Evolutionary conservation across 2,888 invertebrate genomes (phyloP), one percentile per base, ranked within the genome.

Genomic region (Machimus rusticus): DNA sequence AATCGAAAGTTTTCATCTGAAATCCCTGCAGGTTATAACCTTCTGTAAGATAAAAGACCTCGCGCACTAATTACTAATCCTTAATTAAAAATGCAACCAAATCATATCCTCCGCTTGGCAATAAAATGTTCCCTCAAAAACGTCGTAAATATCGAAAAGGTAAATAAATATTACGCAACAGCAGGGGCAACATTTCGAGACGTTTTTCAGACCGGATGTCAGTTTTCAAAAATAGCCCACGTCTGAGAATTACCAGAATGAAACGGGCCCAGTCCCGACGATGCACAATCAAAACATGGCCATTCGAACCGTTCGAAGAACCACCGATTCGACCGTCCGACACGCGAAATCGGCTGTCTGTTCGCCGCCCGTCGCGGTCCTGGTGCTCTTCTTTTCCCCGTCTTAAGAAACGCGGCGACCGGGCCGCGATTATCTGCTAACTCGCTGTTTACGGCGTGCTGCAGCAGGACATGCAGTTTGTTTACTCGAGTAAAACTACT

Each of bases 151-250:
- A 84, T 66, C 37, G 46, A 66, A 85, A 85, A 86, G 74, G 86
- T 86, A 86, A 86, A 86, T 86, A 86, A 86, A 86, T 86, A 86
- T 86, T 86, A 76, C 76, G 86, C 86, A 86, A 86, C 46, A 86
- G 43, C 66, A 57, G 66, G 66, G 66, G 23, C 66, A 66, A 19
- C 66, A 86, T 74, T 76, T 74, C 86, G 74, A 76, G 85, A 85
- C 85, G 74, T 85, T 88, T 89, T 89, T 89, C 89, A 89, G 89
- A 89, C 89, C 89, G 89, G 89, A 89, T 89, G 89, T 89, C 89
- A 89, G 88, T 81, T 82, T 88, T 88, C 89, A 88, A 89, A 89
- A 89, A 89, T 89, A 89, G 89, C 79, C 23, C 46, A 28, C 51
- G 79, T 51, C 79, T 79, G 51, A 46, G 78, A 43, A 19, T 66